A percentile compares a stretch with the other conserved stretches of the same genome.
Evolutionary conservation across 1,140 invertebrate species (phyloP).

Genomic region (Alviniconcha marisindica): DNA sequence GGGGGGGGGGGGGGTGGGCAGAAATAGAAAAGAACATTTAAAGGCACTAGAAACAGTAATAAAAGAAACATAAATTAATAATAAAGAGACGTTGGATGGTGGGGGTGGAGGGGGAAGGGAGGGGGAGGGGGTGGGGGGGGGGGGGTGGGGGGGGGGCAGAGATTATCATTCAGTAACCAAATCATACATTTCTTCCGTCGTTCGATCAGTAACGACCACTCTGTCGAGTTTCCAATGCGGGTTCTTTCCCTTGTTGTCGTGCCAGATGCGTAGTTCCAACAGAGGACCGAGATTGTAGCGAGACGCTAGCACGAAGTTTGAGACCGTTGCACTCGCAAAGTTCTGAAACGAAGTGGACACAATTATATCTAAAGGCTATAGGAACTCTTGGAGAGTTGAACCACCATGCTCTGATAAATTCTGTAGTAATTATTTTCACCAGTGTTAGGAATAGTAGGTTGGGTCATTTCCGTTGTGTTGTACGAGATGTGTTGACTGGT

Average conservation of each 20-base stretch:
- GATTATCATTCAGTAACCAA: neutral
- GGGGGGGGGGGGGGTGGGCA: too few relatives aligned
- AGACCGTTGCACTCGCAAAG: constrained; percentile 52
- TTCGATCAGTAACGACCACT: constrained; percentile 76
- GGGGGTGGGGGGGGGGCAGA: neutral
- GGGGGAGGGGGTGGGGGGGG: neutral
- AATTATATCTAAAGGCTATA: neutral
- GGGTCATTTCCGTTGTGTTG: too few relatives aligned
- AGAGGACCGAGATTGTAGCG: constrained; percentile 75
- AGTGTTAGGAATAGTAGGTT: neutral
- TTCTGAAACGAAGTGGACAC: constrained; percentile 48
- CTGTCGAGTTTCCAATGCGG: constrained; percentile 77
- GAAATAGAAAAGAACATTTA: too few relatives aligned
- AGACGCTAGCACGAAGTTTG: constrained; percentile 72
- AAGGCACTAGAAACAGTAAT: too few relatives aligned
- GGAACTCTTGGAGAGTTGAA: too few relatives aligned
- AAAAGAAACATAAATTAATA: too few relatives aligned
- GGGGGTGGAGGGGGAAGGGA: too few relatives aligned
- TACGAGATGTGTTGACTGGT: too few relatives aligned
- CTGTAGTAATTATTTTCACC: neutral
- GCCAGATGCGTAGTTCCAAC: constrained; percentile 77
- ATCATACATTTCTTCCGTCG: constrained; percentile 70
- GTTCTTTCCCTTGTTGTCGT: constrained; percentile 76
- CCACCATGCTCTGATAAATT: too few relatives aligned
- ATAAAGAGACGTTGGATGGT: too few relatives aligned